Percentiles rank a stretch among this genome's conserved stretches.
Evolutionary conservation across 2,797 vertebrate species (phyloP).

Genomic region (Jordanella pulchra): DNA sequence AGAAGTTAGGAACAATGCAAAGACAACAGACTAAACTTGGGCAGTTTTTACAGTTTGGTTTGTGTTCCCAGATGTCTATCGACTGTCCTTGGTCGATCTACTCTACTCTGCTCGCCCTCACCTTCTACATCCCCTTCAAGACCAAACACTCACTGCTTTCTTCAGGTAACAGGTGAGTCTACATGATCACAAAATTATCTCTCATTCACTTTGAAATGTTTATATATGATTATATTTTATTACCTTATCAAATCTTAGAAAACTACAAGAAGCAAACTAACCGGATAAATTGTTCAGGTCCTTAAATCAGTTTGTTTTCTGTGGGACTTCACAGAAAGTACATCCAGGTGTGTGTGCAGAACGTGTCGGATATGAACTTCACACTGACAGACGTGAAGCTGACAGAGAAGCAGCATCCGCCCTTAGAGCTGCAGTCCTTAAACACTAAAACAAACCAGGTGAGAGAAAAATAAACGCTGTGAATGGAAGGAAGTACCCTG

Average conservation of each 20-base stretch:
- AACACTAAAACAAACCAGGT: conserved; percentile 86
- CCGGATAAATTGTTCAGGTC: too few species aligned
- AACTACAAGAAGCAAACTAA: too few species aligned
- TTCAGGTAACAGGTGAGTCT: conserved; percentile 87
- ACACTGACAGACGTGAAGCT: conserved; percentile 85
- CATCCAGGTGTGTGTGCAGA: conserved; percentile 92
- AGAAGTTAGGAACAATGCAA: background rate
- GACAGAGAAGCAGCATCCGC: conserved; percentile 69
- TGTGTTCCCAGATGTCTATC: conserved; percentile 87
- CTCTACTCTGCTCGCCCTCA: conserved; percentile 92
- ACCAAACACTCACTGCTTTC: conserved; percentile 92
- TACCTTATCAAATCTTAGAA: too few species aligned
- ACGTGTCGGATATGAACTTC: conserved; percentile 90
- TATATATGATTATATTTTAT: background rate
- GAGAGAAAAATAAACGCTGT: conserved; percentile 26
- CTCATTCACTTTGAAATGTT: background rate
- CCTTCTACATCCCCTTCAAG: conserved; percentile 94
- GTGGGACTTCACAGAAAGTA: conserved; percentile 85
- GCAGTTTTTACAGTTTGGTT: too few species aligned
- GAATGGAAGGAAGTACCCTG: background rate
- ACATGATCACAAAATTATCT: background rate
- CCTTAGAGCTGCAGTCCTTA: conserved; percentile 83
- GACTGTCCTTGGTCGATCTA: conserved; percentile 99
- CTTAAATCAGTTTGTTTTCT: background rate
- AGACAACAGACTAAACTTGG: background rate